Percentiles rank a stretch among this genome's conserved stretches.
phyloP scores from a whole-genome alignment of 2,113 vertebrate genomes.

The Archilochus colubris region DNA sequence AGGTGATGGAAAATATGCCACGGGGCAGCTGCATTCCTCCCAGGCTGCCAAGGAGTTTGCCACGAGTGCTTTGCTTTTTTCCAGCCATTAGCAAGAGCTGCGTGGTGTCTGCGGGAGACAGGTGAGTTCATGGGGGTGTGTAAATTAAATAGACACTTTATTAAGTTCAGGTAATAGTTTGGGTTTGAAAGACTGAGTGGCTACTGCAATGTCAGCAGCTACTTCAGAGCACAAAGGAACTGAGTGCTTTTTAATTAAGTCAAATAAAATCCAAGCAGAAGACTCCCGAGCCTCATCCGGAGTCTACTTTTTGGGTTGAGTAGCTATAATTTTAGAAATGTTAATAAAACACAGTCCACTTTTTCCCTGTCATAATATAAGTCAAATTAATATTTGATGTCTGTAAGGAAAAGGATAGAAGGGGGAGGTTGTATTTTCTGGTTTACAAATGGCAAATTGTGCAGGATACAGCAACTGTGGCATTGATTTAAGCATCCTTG shows the following conservation, averaged over 20 bases:
- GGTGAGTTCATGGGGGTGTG: conserved; percentile 42
- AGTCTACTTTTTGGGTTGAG: conserved; percentile 35
- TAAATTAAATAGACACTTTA: conserved; percentile 65
- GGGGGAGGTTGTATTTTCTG: conserved; percentile 42
- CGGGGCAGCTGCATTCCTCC: not conserved
- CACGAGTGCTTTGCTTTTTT: not conserved
- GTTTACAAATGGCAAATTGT: conserved; percentile 58
- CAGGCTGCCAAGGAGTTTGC: not conserved
- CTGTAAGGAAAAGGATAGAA: conserved; percentile 20
- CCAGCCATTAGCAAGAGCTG: not conserved
- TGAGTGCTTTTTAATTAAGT: conserved; percentile 71
- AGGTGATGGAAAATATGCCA: not conserved
- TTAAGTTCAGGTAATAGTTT: conserved; percentile 69
- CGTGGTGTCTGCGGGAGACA: conserved; percentile 1
- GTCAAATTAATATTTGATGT: conserved; percentile 56
- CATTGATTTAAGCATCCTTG: conserved; percentile 3
- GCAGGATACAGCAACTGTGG: conserved; percentile 20
- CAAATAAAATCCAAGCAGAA: conserved; percentile 49
- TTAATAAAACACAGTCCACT: conserved; percentile 48
- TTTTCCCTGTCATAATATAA: conserved; percentile 27
- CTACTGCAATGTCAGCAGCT: conserved; percentile 62
- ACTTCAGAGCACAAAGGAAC: conserved; percentile 38
- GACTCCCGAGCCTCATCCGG: conserved; percentile 17
- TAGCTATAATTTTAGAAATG: conserved; percentile 42
- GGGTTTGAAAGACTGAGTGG: conserved; percentile 61